Base-by-base conservation (phyloP, 2,797 vertebrate genomes). In the Molothrus aeneus region DNA sequence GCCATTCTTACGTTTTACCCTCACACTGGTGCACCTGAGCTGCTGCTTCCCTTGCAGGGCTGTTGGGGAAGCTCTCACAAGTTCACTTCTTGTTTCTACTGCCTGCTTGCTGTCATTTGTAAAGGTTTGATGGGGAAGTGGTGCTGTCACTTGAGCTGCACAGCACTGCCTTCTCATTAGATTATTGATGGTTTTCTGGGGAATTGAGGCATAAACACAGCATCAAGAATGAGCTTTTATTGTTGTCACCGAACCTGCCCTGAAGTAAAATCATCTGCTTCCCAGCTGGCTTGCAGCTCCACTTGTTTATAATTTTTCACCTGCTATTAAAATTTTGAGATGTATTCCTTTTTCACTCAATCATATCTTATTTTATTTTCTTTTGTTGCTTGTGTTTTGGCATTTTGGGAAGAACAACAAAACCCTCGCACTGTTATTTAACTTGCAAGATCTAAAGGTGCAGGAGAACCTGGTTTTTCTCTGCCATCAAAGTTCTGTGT, bases 101-200 rank as follows among this genome's bases (percentile, higher is more conserved):
- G 80, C 78, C 87, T 97, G 94, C 78, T 97, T 70, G 7, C 70
- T 95, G 80, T 93, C 36, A 88, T 96, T 95, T 97, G 61, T 84
- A 93, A 87, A 85, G 54, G 81, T 93, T 84, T 93, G 86, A 94
- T 4, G 72, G 92, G 53, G 80, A 92, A 97, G 74, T 70, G 88
- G 56, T 95, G 92, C 69, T 97, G 96, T 97, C 97, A 96, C 89
- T 91, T 65, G 94, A 96, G 88, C 93, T 79, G 81, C 45, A 92
- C 11, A 85, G 80, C 77, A 43, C 51, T 93, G 94, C 80, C 56
- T 96, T 92, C 94, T 96, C 95, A 94, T 91, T 97, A 96, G 92
- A 92, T 96, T 97, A 95, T 78, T 95, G 91, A 96, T 95, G 90
- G 79, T 70, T 97, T 98, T 96, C 96, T 96, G 64, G 94, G 96